phyloP scores from a whole-genome alignment of 2,797 vertebrate species.

The Oreochromis mossambicus region DNA sequence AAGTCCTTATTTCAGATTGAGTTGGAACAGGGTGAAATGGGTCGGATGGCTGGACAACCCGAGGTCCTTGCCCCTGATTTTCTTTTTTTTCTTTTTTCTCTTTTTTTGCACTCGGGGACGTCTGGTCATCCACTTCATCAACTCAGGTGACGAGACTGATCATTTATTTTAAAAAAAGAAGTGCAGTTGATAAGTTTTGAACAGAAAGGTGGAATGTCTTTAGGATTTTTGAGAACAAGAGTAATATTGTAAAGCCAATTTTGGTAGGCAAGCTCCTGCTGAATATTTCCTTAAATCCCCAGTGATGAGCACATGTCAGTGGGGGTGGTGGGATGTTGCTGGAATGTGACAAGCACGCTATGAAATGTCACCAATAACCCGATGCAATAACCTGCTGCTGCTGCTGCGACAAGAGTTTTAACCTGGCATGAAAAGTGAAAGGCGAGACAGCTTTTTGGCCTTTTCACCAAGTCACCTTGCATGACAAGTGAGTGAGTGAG shows the following conservation, averaged over 20 bases:
- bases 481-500: constrained; percentile 30
- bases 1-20: constrained; percentile 66
- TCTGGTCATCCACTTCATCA: neutral
- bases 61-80: constrained; percentile 36
- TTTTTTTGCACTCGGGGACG: neutral
- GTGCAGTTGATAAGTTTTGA: neutral
- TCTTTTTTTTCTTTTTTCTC: accelerated
- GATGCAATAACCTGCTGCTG: constrained; percentile 34
- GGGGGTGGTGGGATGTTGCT: constrained; percentile 5
- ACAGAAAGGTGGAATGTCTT: accelerated
- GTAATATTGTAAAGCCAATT: neutral
- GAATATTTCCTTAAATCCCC: neutral
- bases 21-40: constrained; percentile 71
- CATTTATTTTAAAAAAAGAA: neutral
- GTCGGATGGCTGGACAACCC: constrained; percentile 62
- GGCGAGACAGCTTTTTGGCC: constrained; percentile 48
- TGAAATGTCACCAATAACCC: constrained; percentile 49
- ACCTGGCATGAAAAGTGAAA: constrained; percentile 59
- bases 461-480: constrained; percentile 65
- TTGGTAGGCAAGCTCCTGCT: neutral
- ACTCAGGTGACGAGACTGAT: neutral
- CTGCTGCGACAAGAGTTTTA: constrained; percentile 34
- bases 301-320: neutral
- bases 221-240: neutral
- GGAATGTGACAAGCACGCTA: constrained; percentile 23